Evolutionary conservation across 2,888 invertebrate species (phyloP), one percentile per base, ranked within the genome.

Genomic region (Chymomyza fuscimana): DNA sequence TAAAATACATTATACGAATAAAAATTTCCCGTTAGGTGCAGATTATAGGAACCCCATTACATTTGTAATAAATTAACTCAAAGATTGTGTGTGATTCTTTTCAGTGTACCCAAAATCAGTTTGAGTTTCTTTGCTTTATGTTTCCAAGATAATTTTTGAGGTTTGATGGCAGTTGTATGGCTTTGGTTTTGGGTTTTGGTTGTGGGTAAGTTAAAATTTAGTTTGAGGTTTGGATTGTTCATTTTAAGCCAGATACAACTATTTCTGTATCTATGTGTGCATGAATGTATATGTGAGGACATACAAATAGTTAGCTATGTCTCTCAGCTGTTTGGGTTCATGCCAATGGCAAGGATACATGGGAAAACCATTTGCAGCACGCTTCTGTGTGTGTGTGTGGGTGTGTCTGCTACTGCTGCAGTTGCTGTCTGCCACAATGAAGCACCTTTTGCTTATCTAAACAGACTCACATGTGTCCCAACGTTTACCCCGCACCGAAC

Each of bases 401-500:
- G 56, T 7, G 60, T 22, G 51, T 50, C 19, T 67, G 40, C 40
- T 46, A 12, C 40, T 46, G 40, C 12, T 46, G 25, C 52, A n/a
- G 16, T 25, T 46, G 12, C 51, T 50, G 62, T 56, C 36, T 59
- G 63, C 16, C 36, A 66, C 66, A 71, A 19, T 67, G 70, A 64
- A 73, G 77, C 69, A 74, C 76, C 69, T 74, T 76, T 58, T 59
- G 83, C 80, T 86, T 83, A 83, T 84, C 85, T 82, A 65, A 77
- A 76, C 76, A 77, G 64, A 72, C 74, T 74, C 78, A 69, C 67
- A 73, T 19, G 32, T 1, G 32, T 32, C 32, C 32, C 32, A 32
- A 32, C 32, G 32, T 32, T 32, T 32, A 32, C 32, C 1, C 32
- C 32, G 7, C 32, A 5, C 5, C 32, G 9, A 32, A 32, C 32